Percentiles rank a stretch among this genome's conserved stretches.
phyloP scores from a whole-genome alignment of 2,888 invertebrate genomes.

The Agrochola macilenta region DNA sequence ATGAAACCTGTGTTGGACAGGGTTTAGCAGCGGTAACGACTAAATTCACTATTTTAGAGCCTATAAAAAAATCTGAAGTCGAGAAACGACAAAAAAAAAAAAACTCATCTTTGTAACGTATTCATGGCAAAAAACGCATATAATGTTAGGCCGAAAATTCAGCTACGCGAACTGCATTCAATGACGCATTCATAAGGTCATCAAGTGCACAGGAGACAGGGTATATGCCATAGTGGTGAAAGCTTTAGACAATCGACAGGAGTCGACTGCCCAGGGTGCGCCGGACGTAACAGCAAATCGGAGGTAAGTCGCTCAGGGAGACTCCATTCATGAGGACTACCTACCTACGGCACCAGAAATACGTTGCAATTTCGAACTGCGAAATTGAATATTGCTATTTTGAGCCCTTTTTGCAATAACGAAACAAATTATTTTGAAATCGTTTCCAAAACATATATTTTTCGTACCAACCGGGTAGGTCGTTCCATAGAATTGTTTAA shows the following conservation, averaged over 20 bases:
- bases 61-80: neutral
- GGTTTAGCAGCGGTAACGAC: neutral
- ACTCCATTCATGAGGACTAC: too few relatives aligned
- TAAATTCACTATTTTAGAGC: neutral
- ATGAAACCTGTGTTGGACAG: neutral
- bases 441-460: neutral
- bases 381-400: neutral
- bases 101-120: too few relatives aligned
- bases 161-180: too few relatives aligned
- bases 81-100: neutral
- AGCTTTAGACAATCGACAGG: too few relatives aligned
- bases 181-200: too few relatives aligned
- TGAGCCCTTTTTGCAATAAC: neutral
- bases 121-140: too few relatives aligned
- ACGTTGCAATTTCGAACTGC: neutral
- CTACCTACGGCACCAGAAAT: neutral
- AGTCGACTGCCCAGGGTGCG: too few relatives aligned
- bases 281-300: too few relatives aligned
- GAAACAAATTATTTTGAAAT: neutral
- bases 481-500: conserved; percentile 2
- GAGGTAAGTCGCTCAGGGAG: too few relatives aligned
- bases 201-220: too few relatives aligned
- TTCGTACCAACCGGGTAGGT: neutral
- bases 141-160: too few relatives aligned
- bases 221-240: too few relatives aligned